Base-by-base conservation (phyloP, 2,888 invertebrate species). In the Teleogryllus oceanicus region DNA sequence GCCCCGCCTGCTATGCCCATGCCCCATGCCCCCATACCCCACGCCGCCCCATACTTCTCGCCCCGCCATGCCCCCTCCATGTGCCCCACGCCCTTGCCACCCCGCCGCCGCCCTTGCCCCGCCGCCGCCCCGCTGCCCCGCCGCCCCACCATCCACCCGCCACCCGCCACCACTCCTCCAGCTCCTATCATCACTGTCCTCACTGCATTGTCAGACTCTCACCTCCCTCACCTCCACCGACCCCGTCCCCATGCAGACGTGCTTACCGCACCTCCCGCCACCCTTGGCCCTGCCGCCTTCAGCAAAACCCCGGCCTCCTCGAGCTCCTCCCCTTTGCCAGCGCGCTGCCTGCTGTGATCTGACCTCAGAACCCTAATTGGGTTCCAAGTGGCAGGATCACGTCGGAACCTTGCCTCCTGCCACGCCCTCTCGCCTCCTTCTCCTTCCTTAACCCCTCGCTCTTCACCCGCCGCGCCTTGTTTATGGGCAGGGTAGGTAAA, bases 11-110 rank as follows among this genome's bases (percentile, higher is more conserved):
- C n/a, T n/a, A n/a, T n/a, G n/a, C n/a, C n/a, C n/a, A n/a, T n/a
- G n/a, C n/a, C n/a, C n/a, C n/a, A n/a, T n/a, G n/a, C n/a, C n/a
- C n/a, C n/a, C n/a, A n/a, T n/a, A n/a, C n/a, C n/a, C n/a, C n/a
- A n/a, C n/a, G n/a, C n/a, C n/a, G n/a, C n/a, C n/a, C n/a, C n/a
- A n/a, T n/a, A n/a, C n/a, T n/a, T n/a, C n/a, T n/a, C n/a, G n/a
- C n/a, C n/a, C n/a, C n/a, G n/a, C n/a, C n/a, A n/a, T n/a, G n/a
- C n/a, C n/a, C n/a, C n/a, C n/a, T n/a, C n/a, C n/a, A n/a, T n/a
- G 5, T 10, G 2, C 4, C 37, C 3, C 0, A 3, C 18, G 2
- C 10, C 18, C n/a, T n/a, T n/a, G n/a, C n/a, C n/a, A n/a, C n/a
- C n/a, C n/a, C n/a, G n/a, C 5, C 5, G 2, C 24, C 24, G 24